A percentile compares a stretch with the other conserved stretches of the same genome.
These are phyloP conservation scores for Podocnemis expansa DNA, from an alignment of 2,113 vertebrate genomes.

Conservation along the genomic window DNA sequence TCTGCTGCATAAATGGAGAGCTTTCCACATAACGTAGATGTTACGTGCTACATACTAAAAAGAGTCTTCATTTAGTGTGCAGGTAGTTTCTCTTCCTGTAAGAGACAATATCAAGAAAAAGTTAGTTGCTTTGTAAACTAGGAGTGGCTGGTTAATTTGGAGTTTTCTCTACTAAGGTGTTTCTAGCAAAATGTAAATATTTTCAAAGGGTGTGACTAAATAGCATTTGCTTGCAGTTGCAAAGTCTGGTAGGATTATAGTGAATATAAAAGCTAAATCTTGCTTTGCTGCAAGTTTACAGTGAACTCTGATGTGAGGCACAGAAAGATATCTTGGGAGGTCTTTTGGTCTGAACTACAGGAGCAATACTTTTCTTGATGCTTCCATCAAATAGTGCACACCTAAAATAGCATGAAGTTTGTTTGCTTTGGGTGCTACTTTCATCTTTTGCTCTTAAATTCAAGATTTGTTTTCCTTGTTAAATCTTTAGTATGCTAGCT, in stretches of 20 bases:
- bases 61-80: neutral
- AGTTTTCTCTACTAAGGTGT: neutral
- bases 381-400: neutral
- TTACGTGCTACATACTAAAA: neutral
- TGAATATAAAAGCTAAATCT: neutral
- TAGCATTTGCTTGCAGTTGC: neutral
- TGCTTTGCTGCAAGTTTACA: neutral
- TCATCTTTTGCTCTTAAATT: neutral
- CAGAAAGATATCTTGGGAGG: neutral
- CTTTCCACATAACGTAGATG: neutral
- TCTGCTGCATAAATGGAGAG: neutral
- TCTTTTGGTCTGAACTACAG: neutral
- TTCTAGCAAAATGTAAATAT: neutral
- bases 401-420: neutral
- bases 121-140: neutral
- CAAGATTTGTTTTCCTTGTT: neutral
- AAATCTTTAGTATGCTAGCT: neutral
- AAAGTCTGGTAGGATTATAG: neutral
- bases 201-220: neutral
- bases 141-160: neutral
- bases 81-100: neutral
- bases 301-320: neutral
- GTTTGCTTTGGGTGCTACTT: neutral
- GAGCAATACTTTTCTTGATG: neutral
- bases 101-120: neutral